phyloP scores from a whole-genome alignment of 2,888 invertebrate genomes.

The Troides oblongomaculatus region DNA sequence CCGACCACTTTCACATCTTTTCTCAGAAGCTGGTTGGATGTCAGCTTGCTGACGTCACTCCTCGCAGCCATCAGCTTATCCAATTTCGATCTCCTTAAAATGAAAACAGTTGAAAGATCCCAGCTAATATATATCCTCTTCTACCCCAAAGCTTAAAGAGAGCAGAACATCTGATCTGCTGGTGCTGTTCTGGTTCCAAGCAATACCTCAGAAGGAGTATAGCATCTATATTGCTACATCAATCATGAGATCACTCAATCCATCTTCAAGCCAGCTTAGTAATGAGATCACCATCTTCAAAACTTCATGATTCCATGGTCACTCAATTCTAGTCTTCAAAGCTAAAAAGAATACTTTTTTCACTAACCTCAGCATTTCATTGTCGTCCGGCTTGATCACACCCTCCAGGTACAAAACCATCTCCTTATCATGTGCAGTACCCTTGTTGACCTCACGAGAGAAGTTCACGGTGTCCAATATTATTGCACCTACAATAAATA shows the following conservation, averaged over 20 bases:
- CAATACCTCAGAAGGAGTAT: too few species aligned
- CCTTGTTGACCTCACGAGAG: slow-evolving; percentile 82
- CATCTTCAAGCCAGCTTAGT: too few species aligned
- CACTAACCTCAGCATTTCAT: slow-evolving; percentile 35
- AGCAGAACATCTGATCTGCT: not conserved
- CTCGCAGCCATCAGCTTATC: slow-evolving; percentile 81
- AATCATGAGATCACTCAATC: too few species aligned
- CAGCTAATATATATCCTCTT: too few species aligned
- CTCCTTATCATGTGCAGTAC: slow-evolving; percentile 82
- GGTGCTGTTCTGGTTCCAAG: not conserved
- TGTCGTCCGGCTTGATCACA: slow-evolving; percentile 60
- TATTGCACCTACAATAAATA: slow-evolving; percentile 82
- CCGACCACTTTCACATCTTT: slow-evolving; percentile 82
- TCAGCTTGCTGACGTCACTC: slow-evolving; percentile 78
- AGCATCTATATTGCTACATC: too few species aligned
- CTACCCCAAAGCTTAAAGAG: not conserved
- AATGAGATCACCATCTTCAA: too few species aligned
- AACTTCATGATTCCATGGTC: too few species aligned
- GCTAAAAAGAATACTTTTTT: too few species aligned
- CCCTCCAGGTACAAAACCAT: slow-evolving; percentile 80
- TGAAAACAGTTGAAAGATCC: not conserved
- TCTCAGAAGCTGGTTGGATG: slow-evolving; percentile 79
- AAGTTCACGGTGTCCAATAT: slow-evolving; percentile 90
- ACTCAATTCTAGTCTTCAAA: too few species aligned
- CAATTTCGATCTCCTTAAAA: slow-evolving; percentile 50